These are phyloP conservation scores for Petaurus breviceps DNA, from an alignment of 2,113 vertebrate genomes.

Conservation along the genomic window DNA sequence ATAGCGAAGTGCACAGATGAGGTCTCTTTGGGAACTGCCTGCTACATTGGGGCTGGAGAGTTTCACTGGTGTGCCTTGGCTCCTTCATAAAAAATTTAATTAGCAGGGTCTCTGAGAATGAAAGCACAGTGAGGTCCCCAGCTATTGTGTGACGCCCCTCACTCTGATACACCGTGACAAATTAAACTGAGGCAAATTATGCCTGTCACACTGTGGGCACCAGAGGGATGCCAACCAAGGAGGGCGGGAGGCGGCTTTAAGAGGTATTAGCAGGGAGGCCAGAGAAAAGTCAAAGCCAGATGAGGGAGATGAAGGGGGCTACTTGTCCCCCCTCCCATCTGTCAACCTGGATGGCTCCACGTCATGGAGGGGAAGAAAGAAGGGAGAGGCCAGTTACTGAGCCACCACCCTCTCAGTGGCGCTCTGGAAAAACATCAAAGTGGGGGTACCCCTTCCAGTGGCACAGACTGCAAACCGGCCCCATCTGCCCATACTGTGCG, in stretches of 20 bases:
- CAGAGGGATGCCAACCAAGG: conserved; percentile 47
- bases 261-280: conserved; percentile 39
- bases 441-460: neutral
- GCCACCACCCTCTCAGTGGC: neutral
- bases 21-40: conserved; percentile 82
- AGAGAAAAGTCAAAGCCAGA: conserved; percentile 17
- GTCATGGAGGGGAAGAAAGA: neutral
- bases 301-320: neutral
- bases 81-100: conserved; percentile 85
- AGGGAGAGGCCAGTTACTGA: neutral
- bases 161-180: conserved; percentile 63
- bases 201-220: conserved; percentile 59
- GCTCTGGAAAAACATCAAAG: neutral
- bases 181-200: conserved; percentile 76
- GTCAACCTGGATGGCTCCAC: neutral
- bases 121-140: conserved; percentile 72
- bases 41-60: conserved; percentile 82
- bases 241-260: conserved; percentile 28
- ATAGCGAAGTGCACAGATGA: conserved; percentile 80
- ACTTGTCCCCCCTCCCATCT: neutral
- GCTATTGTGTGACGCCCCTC: conserved; percentile 73
- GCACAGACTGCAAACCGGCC: neutral
- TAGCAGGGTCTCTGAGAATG: conserved; percentile 80
- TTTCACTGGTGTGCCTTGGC: conserved; percentile 76
- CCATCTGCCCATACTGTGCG: neutral